Conservation (phyloP, 2,113 vertebrate species). For the Chloropsis cyanopogon region DNA sequence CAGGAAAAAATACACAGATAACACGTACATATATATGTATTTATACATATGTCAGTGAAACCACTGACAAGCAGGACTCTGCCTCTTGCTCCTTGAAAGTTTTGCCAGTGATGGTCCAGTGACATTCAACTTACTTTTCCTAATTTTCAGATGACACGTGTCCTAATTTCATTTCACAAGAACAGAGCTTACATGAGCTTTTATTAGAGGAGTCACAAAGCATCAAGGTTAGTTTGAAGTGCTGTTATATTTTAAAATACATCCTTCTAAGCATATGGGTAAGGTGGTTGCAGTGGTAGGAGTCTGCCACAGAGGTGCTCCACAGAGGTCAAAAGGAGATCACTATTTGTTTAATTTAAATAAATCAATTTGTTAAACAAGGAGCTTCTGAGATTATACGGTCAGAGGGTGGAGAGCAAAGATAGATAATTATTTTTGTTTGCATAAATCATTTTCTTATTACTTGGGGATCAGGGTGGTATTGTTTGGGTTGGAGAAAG, state of each 20-base stretch:
- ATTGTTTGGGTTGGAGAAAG: slow-evolving; percentile 38
- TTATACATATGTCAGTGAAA: neutral
- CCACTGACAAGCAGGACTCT: neutral
- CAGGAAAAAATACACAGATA: neutral
- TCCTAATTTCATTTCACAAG: neutral
- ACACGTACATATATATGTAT: neutral
- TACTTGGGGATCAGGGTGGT: slow-evolving; percentile 64
- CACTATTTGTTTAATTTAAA: slow-evolving; percentile 57
- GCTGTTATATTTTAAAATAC: neutral
- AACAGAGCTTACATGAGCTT: neutral
- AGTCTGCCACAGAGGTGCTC: neutral
- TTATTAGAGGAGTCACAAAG: neutral
- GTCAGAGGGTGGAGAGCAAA: slow-evolving; percentile 50
- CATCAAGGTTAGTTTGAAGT: neutral
- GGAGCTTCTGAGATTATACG: slow-evolving; percentile 48
- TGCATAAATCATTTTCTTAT: slow-evolving; percentile 74
- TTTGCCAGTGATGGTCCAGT: neutral
- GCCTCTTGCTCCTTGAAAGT: neutral
- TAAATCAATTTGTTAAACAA: slow-evolving; percentile 70
- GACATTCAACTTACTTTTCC: neutral
- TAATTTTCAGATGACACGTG: neutral
- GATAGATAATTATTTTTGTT: slow-evolving; percentile 63
- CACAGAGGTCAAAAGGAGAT: slow-evolving; percentile 48
- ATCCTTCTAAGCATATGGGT: neutral
- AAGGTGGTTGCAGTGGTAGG: neutral